Conservation (phyloP, 1,140 invertebrate species). For the Formica exsecta region DNA sequence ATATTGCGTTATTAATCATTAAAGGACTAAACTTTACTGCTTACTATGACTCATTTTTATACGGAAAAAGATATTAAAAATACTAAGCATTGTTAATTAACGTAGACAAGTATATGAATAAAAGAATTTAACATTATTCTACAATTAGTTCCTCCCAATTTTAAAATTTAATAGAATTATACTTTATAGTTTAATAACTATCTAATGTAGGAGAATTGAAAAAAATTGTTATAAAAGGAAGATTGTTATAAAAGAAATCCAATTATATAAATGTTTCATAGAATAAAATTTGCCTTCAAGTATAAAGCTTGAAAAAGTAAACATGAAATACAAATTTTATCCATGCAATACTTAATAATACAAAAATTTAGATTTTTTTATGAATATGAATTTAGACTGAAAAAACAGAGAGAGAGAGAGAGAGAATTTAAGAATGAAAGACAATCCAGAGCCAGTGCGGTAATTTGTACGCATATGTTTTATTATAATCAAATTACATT, state of each 20-base stretch:
- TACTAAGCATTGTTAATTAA: not conserved
- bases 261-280: not conserved
- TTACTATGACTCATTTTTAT: not conserved
- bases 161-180: not conserved
- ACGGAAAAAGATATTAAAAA: not conserved
- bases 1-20: conserved; percentile 14
- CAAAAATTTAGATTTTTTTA: not conserved
- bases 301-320: not conserved
- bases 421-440: not conserved
- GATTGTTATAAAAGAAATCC: not conserved
- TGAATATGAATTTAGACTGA: not conserved
- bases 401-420: not conserved
- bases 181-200: not conserved
- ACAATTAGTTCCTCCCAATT: not conserved
- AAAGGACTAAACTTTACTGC: not conserved
- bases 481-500: too few relatives aligned
- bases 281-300: not conserved
- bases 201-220: not conserved
- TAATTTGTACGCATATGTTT: too few relatives aligned
- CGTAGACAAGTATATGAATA: not conserved
- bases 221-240: not conserved
- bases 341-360: not conserved
- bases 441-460: too few relatives aligned
- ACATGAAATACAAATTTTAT: not conserved
- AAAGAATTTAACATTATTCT: not conserved